These are phyloP conservation scores for Gallinago undulata DNA, from an alignment of 2,113 vertebrate genomes.

Conservation along the genomic window DNA sequence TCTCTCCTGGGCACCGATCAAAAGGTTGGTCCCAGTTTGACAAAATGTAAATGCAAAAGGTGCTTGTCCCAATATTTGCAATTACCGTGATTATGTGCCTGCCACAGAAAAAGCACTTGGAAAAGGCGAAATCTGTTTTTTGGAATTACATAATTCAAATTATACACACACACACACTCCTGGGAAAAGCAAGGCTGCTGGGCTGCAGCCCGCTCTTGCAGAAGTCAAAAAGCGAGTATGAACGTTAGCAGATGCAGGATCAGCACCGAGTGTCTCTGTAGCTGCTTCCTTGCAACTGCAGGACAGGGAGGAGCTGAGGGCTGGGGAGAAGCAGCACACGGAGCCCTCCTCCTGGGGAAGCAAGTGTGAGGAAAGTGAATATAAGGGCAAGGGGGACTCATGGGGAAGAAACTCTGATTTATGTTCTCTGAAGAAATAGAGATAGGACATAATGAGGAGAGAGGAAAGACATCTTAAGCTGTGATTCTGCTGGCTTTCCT, in stretches of 20 bases:
- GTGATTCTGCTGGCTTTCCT: neutral
- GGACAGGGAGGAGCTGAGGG: neutral
- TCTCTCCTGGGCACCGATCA: neutral
- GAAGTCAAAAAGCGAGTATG: neutral
- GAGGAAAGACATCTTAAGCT: neutral
- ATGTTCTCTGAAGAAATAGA: neutral
- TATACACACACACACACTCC: neutral
- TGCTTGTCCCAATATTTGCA: neutral
- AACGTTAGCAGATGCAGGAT: neutral
- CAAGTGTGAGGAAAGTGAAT: neutral
- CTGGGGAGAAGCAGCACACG: neutral
- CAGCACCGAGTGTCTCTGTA: neutral
- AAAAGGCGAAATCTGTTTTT: neutral
- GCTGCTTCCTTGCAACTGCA: neutral
- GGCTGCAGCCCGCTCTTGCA: neutral
- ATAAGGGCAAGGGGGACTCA: neutral
- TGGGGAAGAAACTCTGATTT: neutral
- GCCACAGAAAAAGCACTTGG: neutral
- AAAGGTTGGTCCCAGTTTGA: neutral
- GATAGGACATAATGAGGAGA: neutral
- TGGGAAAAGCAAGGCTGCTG: neutral
- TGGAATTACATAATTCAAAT: neutral
- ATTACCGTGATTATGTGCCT: neutral
- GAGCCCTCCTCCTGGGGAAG: neutral
- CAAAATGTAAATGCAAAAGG: neutral